Base-by-base conservation (phyloP, 1,140 invertebrate genomes). In the Glomeris maerens region DNA sequence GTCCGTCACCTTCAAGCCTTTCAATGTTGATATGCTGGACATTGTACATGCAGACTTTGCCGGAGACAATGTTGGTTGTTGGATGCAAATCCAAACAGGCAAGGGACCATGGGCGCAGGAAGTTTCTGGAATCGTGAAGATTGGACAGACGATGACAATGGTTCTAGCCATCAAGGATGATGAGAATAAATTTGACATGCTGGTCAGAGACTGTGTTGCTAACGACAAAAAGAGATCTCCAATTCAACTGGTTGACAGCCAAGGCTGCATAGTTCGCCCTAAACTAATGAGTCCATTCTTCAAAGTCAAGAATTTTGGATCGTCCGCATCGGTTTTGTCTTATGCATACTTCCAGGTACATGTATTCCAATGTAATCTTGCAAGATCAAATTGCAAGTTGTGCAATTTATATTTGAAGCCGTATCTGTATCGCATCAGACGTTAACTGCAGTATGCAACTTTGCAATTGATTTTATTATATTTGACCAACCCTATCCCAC, bases 91-190 rank as follows among this genome's bases (percentile, higher is more conserved):
- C 44, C 61, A 69, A 59, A 88, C 92, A 3, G 90, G 90, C 17
- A 94, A 92, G 64, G 90, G 90, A 36, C 90, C 90, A 0, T 94
- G 89, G 89, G 89, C 89, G 5, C 88, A 84, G 0, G 90, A 94
- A 70, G 89, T 94, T 0, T 90, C 87, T 0, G 90, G 90, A 0
- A 69, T 94, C 23, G 90, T 94, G 0, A 93, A 93, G 65, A 94
- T 93, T 42, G 90, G 90, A 1, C 89, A 94, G 62, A 92, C 89
- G 0, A 93, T 95, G 89, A 95, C 90, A 3, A 93, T 94, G 89
- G 90, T 94, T 1, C 66, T 93, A 25, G 89, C 89, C 5, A 94
- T 95, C 55, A 93, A 95, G 66, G 90, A 94, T 55, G 88, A 93
- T 57, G 89, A 94, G 57, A 83, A 86, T 40, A 94, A 94, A 64